phyloP scores from a whole-genome alignment of 2,113 vertebrate species.

The Electrona antarctica region DNA sequence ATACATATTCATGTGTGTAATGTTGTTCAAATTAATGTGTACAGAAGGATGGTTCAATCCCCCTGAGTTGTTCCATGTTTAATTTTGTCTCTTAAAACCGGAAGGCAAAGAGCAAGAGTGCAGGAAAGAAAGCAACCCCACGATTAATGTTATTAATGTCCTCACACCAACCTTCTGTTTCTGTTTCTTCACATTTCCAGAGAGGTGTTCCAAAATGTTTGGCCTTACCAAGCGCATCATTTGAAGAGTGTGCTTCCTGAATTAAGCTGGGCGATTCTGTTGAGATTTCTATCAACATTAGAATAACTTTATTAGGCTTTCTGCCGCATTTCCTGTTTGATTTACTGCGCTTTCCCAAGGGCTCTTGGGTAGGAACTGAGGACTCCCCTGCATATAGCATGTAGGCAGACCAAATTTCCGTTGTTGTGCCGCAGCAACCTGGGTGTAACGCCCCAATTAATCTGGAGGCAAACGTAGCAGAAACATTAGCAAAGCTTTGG shows the following conservation, averaged over 20 bases:
- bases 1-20: conserved; percentile 57
- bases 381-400: conserved; percentile 49
- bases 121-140: conserved; percentile 34
- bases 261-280: conserved; percentile 46
- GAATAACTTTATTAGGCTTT: conserved; percentile 77
- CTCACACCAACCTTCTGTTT: conserved; percentile 64
- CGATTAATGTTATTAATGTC: conserved; percentile 71
- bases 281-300: conserved; percentile 70
- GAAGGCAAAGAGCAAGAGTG: conserved; percentile 47
- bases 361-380: conserved; percentile 67
- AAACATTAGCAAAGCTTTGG: conserved; percentile 36
- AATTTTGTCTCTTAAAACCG: conserved; percentile 60
- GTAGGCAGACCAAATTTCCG: conserved; percentile 45
- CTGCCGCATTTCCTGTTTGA: conserved; percentile 79
- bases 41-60: conserved; percentile 60
- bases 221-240: conserved; percentile 35
- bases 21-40: conserved; percentile 64
- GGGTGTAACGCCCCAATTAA: conserved; percentile 57
- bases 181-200: conserved; percentile 40
- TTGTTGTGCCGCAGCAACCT: conserved; percentile 56
- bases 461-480: conserved; percentile 58
- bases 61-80: conserved; percentile 53
- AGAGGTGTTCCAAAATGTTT: conserved; percentile 17
- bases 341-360: conserved; percentile 75
- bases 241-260: conserved; percentile 37